phyloP scores from a whole-genome alignment of 2,888 invertebrate genomes.

The Calliphora vomitoria region DNA sequence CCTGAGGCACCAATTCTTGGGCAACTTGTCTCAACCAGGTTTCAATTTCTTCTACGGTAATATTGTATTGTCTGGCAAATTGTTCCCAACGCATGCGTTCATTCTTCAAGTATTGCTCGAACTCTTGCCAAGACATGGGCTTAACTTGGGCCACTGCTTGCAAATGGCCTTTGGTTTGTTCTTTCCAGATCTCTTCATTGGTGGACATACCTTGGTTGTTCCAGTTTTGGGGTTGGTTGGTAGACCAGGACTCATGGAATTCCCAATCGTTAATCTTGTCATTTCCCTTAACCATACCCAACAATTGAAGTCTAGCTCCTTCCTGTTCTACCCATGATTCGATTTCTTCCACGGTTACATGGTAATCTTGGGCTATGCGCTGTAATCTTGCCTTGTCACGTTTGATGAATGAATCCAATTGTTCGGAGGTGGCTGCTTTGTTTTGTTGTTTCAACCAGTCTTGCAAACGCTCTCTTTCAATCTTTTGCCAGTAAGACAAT shows the following conservation, averaged over 20 bases:
- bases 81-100: conserved; percentile 78
- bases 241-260: conserved; percentile 20
- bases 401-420: conserved; percentile 79
- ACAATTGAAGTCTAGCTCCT: conserved; percentile 78
- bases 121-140: conserved; percentile 79
- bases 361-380: conserved; percentile 80
- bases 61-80: conserved; percentile 79
- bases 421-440: conserved; percentile 77
- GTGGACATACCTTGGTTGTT: conserved; percentile 36
- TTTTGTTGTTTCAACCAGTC: conserved; percentile 79
- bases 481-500: conserved; percentile 80
- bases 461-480: conserved; percentile 79
- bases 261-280: conserved; percentile 57
- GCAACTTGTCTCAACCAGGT: conserved; percentile 79
- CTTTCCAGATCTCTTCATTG: conserved; percentile 78
- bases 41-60: conserved; percentile 80
- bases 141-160: conserved; percentile 76
- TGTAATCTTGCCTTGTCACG: conserved; percentile 79
- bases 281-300: conserved; percentile 78
- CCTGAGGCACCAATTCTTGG: conserved; percentile 75
- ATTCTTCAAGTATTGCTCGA: conserved; percentile 78
- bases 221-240: conserved; percentile 36
- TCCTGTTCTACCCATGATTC: conserved; percentile 82
- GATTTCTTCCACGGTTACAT: conserved; percentile 81
- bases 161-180: conserved; percentile 77